Conservation (phyloP, 2,797 vertebrate genomes). For the Linurgus olivaceus region DNA sequence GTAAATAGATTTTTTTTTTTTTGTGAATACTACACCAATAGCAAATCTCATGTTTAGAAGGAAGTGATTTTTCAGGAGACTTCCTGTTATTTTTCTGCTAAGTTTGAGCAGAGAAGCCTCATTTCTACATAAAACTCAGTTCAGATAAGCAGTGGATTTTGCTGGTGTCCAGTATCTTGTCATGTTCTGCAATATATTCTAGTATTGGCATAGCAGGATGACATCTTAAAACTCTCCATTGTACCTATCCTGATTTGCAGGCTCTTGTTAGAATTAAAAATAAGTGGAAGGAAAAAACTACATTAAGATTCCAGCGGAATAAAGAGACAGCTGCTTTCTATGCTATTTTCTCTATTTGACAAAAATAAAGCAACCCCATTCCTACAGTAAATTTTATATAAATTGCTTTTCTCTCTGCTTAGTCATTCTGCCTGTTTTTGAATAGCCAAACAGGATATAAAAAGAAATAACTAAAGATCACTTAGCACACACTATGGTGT, state of each 20-base stretch:
- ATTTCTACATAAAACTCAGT: background rate
- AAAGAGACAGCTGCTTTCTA: constrained; percentile 32
- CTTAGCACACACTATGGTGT: background rate
- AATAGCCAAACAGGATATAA: constrained; percentile 38
- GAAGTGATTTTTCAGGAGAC: background rate
- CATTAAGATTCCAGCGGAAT: background rate
- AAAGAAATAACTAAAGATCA: constrained; percentile 28
- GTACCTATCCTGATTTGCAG: background rate
- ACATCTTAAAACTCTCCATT: background rate
- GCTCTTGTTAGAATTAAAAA: background rate
- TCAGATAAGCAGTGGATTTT: background rate
- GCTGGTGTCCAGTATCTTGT: background rate
- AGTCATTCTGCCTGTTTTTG: constrained; percentile 24
- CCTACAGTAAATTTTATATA: constrained; percentile 38
- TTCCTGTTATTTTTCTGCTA: background rate
- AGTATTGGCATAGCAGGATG: background rate
- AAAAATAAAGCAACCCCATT: background rate
- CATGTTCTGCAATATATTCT: background rate
- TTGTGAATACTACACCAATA: background rate
- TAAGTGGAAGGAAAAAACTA: background rate
- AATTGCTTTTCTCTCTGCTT: constrained; percentile 46
- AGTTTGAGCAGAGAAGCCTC: background rate
- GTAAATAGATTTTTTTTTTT: background rate
- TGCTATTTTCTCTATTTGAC: constrained; percentile 29
- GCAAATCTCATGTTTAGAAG: background rate